Conservation (phyloP, 2,797 vertebrate genomes). For the Urosaurus nigricauda region DNA sequence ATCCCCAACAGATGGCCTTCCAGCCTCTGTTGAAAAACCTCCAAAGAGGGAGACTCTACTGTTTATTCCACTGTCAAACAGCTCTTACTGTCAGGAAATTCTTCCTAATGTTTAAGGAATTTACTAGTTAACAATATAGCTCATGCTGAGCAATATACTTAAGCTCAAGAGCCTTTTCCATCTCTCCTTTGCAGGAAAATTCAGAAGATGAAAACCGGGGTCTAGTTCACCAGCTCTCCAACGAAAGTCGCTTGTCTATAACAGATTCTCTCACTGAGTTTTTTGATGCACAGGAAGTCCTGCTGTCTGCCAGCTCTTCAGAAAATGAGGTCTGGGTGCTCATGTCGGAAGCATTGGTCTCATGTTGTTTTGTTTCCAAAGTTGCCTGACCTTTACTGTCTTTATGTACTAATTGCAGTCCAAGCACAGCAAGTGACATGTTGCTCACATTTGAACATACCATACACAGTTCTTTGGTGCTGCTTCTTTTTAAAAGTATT, state of each 20-base stretch:
- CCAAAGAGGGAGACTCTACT: too few relatives aligned
- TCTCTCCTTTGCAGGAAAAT: slow-evolving; percentile 84
- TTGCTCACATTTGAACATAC: slow-evolving; percentile 10
- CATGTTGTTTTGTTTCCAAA: slow-evolving; percentile 47
- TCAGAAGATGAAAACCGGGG: slow-evolving; percentile 83
- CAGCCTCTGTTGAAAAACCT: too few relatives aligned
- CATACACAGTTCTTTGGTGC: slow-evolving; percentile 10
- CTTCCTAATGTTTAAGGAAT: too few relatives aligned
- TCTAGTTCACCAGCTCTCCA: slow-evolving; percentile 94
- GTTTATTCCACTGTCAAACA: too few relatives aligned
- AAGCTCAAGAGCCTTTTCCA: too few relatives aligned
- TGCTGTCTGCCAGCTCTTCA: slow-evolving; percentile 95
- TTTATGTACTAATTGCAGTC: neutral
- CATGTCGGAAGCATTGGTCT: slow-evolving; percentile 33
- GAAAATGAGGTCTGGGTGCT: slow-evolving; percentile 91
- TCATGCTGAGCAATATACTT: neutral
- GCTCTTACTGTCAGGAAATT: too few relatives aligned
- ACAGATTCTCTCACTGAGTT: slow-evolving; percentile 96
- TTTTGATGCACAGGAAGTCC: slow-evolving; percentile 97
- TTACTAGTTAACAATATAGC: too few relatives aligned
- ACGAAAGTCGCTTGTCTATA: slow-evolving; percentile 93
- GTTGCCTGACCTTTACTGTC: neutral
- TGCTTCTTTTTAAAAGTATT: neutral
- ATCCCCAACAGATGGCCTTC: too few relatives aligned
- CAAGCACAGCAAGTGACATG: slow-evolving; percentile 28